Base-by-base conservation (phyloP, 2,888 invertebrate species). In the Ligdia adustata region DNA sequence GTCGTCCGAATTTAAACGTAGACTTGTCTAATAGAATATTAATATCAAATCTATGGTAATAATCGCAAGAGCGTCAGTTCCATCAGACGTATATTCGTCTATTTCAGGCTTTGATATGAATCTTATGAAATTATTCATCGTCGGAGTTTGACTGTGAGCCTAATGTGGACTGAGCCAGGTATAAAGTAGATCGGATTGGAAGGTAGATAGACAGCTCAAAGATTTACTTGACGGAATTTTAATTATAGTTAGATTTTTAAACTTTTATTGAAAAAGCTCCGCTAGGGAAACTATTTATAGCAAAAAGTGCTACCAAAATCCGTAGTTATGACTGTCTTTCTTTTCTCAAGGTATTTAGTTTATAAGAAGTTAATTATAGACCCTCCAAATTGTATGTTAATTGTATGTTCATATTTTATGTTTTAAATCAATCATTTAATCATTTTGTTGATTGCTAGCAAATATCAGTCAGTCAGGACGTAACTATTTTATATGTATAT, bases 101-200 rank as follows among this genome's bases (percentile, higher is more conserved):
- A 69, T 68, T 62, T 63, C 42, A 5, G 53, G 43, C 28, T 44
- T 18, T 40, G 54, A 55, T 68, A 68, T 68, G 62, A 63, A 54
- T 67, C 69, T 69, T 72, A 62, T 60, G 58, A 66, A 66, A 72
- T 72, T 72, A 73, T 73, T 73, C 67, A 72, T 69, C 52, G 59
- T 35, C 40, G 12, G 35, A 34, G 42, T 39, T 56, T 29, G 56
- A 48, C 40, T 55, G 61, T 39, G 66, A 52, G 52, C 39, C 53
- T 56, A 53, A 55, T 49, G 31, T 48, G 14, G 40, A 33, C 20
- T 29, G 18, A 15, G 22, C 28, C 16, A 41, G 31, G 40, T 28
- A 34, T 39, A 46, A 38, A 39, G 14, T 26, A 9, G 12, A 24
- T 14, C 3, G 34, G n/a, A 20, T 15, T 39, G 28, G 39, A 34